Base-by-base conservation (phyloP, 2,113 vertebrate species). In the Procavia capensis region DNA sequence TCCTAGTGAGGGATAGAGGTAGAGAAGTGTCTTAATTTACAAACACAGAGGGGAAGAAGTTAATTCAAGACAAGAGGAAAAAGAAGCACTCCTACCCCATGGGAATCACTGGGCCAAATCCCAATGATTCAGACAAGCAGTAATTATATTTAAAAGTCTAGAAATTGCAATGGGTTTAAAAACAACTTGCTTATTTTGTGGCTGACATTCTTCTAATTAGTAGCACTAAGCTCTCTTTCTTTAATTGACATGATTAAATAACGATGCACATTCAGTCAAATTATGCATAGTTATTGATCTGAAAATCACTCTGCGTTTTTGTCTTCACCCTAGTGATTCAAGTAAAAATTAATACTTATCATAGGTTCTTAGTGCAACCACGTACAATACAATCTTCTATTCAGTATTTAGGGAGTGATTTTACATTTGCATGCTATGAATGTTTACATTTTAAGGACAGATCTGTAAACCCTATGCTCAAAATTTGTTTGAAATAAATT, bases 211-310 rank as follows among this genome's bases (percentile, higher is more conserved):
- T 80, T 78, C 64, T 79, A 80, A 61, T 43, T 78, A 50, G 74
- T 95, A 85, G 85, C 70, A 36, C 31, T 5, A 66, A 76, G 31
- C 76, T 95, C 85, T 75, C n/a, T 54, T n/a, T n/a, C n/a, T n/a
- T n/a, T 59, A 68, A 31, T 43, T 24, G 47, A 95, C 74, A 80
- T 39, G 7, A 84, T 57, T 47, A n/a, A 66, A 34, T 54, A 29
- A 11, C 34, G 14, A 29, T 25, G 43, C 17, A 82, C 61, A 54
- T 6, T 57, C 34, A 31, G 8, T 50, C 72, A 57, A 5, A 41
- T 34, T 34, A 61, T 0, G 9, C 31, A 66, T 0, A 66, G 72
- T 59, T 50, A 39, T 27, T 43, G 59, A 25, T 17, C 78, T 81
- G 86, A 80, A 95, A 84, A 5, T 61, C 17, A 39, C 78, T 90